phyloP scores from a whole-genome alignment of 2,797 vertebrate genomes.

The Liasis olivaceus region DNA sequence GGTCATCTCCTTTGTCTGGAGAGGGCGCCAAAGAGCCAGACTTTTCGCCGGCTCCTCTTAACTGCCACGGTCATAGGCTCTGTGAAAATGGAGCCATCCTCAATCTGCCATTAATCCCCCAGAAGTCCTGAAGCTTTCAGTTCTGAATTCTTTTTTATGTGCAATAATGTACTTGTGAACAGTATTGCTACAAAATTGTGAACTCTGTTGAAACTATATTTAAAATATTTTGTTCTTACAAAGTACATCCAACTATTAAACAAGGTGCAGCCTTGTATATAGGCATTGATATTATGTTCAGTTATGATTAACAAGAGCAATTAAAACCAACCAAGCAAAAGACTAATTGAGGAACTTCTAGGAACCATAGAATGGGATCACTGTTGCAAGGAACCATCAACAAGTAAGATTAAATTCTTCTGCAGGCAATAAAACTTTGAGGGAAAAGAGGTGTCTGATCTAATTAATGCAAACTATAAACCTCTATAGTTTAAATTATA shows the following conservation, averaged over 20 bases:
- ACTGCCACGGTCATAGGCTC: no score
- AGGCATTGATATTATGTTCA: constrained; percentile 29
- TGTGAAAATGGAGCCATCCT: no score
- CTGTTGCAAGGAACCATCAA: constrained; percentile 50
- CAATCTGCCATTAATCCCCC: no score
- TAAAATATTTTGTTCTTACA: neutral
- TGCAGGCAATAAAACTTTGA: constrained; percentile 49
- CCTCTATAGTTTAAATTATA: constrained; percentile 63
- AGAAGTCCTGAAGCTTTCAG: neutral
- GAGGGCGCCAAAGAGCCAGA: no score
- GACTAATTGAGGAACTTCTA: constrained; percentile 50
- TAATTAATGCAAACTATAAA: constrained; percentile 62
- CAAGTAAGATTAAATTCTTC: constrained; percentile 56
- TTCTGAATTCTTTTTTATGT: neutral
- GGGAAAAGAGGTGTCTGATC: constrained; percentile 54
- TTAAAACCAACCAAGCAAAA: constrained; percentile 51
- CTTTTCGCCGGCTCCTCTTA: no score
- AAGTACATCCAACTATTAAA: neutral
- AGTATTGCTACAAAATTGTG: neutral
- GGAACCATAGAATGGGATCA: constrained; percentile 30
- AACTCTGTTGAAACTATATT: neutral
- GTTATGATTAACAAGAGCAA: constrained; percentile 50
- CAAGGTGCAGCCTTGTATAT: constrained; percentile 3
- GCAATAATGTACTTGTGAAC: neutral
- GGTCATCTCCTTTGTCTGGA: no score